Base-by-base conservation (phyloP, 2,888 invertebrate genomes). In the Drosophila limbata region DNA sequence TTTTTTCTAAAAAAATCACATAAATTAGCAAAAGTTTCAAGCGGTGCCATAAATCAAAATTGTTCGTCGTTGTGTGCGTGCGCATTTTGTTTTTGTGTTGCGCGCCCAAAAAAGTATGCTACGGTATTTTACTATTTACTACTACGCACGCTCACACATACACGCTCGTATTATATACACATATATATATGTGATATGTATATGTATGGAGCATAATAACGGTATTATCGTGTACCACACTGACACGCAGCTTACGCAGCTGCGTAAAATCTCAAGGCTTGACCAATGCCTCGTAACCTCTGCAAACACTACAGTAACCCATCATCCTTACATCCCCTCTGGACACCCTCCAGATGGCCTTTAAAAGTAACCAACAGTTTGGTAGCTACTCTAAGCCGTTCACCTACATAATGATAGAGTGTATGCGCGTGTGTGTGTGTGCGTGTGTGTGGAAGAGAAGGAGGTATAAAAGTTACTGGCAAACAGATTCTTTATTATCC, bases 181-280 rank as follows among this genome's bases (percentile, higher is more conserved):
- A 45, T 40, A 44, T 37, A 53, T 55, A 40, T 47, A 51, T 59
- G 60, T 39, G 28, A 2, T 44, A 53, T 50, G 52, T 53, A 44
- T 48, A 50, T 45, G 56, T 53, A 50, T 65, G 21, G 80, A 72
- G 79, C 72, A 84, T 81, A 79, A 79, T 79, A 84, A 77, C 77
- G 82, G 79, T 65, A 75, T 84, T 77, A 81, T 73, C 76, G 74
- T 82, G 78, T 83, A 77, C 78, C 73, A 81, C 52, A 63, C 65
- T 67, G 69, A 59, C 62, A 80, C 83, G 69, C 83, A 80, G 83
- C 84, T 80, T 85, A 82, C 80, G 85, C 88, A 87, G 87, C 88
- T 77, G 84, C 85, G 87, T 84, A 84, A 87, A 84, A 87, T 81
- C 84, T 81, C 79, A 84, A 78, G 75, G 85, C 77, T 86, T 87